A percentile compares a stretch with the other conserved stretches of the same genome.
Evolutionary conservation across 2,797 vertebrate genomes (phyloP).

Genomic region (Gouania willdenowi): DNA sequence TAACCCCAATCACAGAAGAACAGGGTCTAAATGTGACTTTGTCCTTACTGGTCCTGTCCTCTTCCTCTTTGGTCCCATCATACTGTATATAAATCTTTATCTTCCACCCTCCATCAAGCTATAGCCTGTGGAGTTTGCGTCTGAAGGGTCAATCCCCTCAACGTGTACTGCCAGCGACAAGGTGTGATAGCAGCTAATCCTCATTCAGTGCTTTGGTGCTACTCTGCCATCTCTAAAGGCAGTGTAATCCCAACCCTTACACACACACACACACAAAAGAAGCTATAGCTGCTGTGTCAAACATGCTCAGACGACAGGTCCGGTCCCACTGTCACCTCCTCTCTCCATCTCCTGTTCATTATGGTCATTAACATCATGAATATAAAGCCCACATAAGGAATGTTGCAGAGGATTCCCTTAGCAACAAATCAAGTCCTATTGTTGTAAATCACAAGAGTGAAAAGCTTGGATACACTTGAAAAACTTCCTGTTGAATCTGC

Average conservation of each 20-base stretch:
- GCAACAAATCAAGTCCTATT: neutral
- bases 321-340: slow-evolving; percentile 25
- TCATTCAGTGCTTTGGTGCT: slow-evolving; percentile 47
- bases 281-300: slow-evolving; percentile 34
- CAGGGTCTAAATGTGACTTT: slow-evolving; percentile 7
- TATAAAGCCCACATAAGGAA: slow-evolving; percentile 28
- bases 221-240: slow-evolving; percentile 37
- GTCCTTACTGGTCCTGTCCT: neutral
- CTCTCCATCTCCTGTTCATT: slow-evolving; percentile 15
- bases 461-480: slow-evolving; percentile 2
- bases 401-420: neutral
- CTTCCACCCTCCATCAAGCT: slow-evolving; percentile 37
- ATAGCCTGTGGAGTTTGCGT: slow-evolving; percentile 17
- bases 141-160: slow-evolving; percentile 37
- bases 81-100: slow-evolving; percentile 21
- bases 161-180: slow-evolving; percentile 30
- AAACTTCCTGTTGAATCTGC: slow-evolving; percentile 51
- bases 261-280: slow-evolving; percentile 5
- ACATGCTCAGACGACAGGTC: slow-evolving; percentile 47
- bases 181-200: slow-evolving; percentile 57
- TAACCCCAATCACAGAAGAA: slow-evolving; percentile 9
- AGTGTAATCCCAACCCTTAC: slow-evolving; percentile 34
- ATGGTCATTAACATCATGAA: slow-evolving; percentile 4
- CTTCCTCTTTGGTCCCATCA: slow-evolving; percentile 14
- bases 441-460: too few relatives aligned